Percentiles rank a stretch among this genome's conserved stretches.
Conservation (phyloP, 2,113 vertebrate genomes). For the Pyxicephalus adspersus region DNA sequence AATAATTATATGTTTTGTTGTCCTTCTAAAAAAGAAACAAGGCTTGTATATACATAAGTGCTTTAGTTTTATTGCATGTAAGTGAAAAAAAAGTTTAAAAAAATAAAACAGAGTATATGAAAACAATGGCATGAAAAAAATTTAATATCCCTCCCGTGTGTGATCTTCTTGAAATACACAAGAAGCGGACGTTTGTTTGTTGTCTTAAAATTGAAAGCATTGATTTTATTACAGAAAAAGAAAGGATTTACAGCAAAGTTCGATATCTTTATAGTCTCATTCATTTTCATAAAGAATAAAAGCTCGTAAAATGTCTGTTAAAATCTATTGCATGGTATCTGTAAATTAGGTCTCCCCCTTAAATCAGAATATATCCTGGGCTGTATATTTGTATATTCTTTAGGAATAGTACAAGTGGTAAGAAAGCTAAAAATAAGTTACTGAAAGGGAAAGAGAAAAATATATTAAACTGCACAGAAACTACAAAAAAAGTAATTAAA, state of each 20-base stretch:
- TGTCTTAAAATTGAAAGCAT: constrained; percentile 50
- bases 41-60: too few relatives aligned
- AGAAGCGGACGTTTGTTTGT: constrained; percentile 41
- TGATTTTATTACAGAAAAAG: constrained; percentile 48
- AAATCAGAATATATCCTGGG: constrained; percentile 22
- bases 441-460: too few relatives aligned
- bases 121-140: neutral
- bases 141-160: constrained; percentile 38
- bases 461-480: too few relatives aligned
- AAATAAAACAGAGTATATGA: constrained; percentile 7
- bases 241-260: constrained; percentile 41
- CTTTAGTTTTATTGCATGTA: neutral
- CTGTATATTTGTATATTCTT: neutral
- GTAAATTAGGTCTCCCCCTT: constrained; percentile 46
- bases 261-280: constrained; percentile 42
- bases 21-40: too few relatives aligned
- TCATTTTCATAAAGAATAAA: constrained; percentile 50
- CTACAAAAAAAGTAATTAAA: too few relatives aligned
- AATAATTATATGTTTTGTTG: too few relatives aligned
- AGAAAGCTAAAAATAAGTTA: neutral
- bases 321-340: constrained; percentile 24
- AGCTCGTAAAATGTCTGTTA: constrained; percentile 41
- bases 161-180: constrained; percentile 20
- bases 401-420: neutral
- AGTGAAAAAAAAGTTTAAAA: neutral